Base-by-base conservation (phyloP, 2,797 vertebrate species). In the Telmatherina bonti region DNA sequence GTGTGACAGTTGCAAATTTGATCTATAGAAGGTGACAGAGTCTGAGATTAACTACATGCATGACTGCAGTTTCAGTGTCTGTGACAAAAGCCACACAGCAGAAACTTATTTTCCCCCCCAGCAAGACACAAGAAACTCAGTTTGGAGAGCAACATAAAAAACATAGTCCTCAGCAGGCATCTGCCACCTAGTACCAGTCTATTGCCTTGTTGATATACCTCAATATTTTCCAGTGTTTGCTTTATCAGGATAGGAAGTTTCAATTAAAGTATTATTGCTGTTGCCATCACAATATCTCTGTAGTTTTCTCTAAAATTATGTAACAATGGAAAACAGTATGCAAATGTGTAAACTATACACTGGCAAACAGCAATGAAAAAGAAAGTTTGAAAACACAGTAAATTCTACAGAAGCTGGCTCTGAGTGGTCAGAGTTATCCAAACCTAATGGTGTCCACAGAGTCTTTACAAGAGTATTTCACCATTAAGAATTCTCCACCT, bases 121-220 rank as follows among this genome's bases (percentile, higher is more conserved):
- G 36, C 30, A 30, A 30, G 30, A 30, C 30, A 30, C 4, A 16
- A 49, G 41, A 76, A 84, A 71, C 77, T 76, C 72, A 62, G 68
- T 87, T 69, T 87, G 66, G 8, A 22, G 26, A 56, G 65, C 9
- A 52, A 70, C 76, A 79, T 79, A 79, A 79, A 84, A 79, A 76
- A 83, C 58, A 81, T 35, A 53, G 33, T 72, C 57, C 77, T 47
- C 76, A 79, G 77, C 83, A 84, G 83, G 77, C 35, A 49, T 75
- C 81, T 70, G 31, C 67, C 53, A 68, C 59, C 12, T 20, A 76
- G 74, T 74, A 66, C 62, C 24, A 63, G 67, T 56, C 68, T 72
- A 5, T 18, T 62, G 77, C 84, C 81, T 78, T 93, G 93, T 81
- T 59, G 84, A 65, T 79, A 80, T n/a, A 83, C 64, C 74, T 78